Evolutionary conservation across 2,113 vertebrate genomes (phyloP).

Genomic region (Raphicerus campestris): DNA sequence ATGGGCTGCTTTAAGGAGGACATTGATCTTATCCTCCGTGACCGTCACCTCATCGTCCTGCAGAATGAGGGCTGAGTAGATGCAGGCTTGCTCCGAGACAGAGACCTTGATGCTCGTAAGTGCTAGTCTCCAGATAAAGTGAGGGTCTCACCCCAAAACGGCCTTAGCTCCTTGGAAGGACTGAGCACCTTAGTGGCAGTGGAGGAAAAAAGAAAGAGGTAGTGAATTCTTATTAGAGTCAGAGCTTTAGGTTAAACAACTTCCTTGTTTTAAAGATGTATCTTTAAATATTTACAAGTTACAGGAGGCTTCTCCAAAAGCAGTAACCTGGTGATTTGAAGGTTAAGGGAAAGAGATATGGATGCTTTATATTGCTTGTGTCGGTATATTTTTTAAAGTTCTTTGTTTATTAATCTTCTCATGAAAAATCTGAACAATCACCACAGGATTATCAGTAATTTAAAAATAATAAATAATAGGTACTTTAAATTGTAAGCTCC

Average conservation of each 20-base stretch:
- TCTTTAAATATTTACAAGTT: not conserved
- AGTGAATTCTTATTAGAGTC: not conserved
- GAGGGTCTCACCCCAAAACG: accelerated
- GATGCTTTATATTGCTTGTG: not conserved
- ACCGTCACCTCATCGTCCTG: not conserved
- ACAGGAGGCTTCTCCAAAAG: not conserved
- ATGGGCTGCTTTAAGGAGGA: not conserved
- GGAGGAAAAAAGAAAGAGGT: not conserved
- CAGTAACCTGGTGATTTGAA: not conserved
- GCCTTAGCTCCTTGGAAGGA: not conserved
- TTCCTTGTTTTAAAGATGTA: not conserved
- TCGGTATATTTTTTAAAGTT: not conserved
- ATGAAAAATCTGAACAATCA: not conserved
- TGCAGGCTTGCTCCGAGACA: not conserved
- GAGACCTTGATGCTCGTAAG: not conserved
- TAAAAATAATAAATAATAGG: slow-evolving; percentile 15
- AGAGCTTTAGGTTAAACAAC: not conserved
- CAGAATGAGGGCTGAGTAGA: not conserved
- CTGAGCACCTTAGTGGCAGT: not conserved
- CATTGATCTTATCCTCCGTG: not conserved
- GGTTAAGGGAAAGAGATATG: not conserved
- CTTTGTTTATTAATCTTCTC: not conserved
- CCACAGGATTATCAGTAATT: not conserved
- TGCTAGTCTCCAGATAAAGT: not conserved
- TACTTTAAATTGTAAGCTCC: not conserved